Percentiles rank a stretch among this genome's conserved stretches.
Evolutionary conservation across 2,888 invertebrate genomes (phyloP).

Genomic region (Dasypolia templi): DNA sequence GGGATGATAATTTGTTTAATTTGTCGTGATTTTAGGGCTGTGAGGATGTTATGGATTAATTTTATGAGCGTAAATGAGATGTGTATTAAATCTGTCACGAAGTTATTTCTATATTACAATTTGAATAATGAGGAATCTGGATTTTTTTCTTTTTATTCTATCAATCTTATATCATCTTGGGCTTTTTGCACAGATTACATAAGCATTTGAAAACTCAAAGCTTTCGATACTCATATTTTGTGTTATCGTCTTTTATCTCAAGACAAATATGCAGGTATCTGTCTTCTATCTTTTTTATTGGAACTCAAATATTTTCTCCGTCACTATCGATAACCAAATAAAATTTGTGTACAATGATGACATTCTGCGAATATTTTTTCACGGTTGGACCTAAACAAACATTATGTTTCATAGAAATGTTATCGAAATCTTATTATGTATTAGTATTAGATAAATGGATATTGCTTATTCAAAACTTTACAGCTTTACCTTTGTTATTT

Average conservation of each 20-base stretch:
- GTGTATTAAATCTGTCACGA: conserved; percentile 6
- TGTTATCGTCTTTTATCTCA: conserved; percentile 20
- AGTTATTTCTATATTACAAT: neutral
- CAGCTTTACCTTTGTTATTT: neutral
- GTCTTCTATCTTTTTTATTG: conserved; percentile 46
- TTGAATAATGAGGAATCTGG: neutral
- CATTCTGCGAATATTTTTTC: conserved; percentile 73
- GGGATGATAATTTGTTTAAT: conserved; percentile 76
- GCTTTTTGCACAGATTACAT: neutral
- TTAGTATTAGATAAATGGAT: conserved; percentile 41
- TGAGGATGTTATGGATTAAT: conserved; percentile 73
- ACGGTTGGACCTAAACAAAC: conserved; percentile 76
- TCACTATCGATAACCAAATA: conserved; percentile 69
- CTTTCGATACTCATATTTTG: conserved; percentile 5
- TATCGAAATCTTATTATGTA: conserved; percentile 34
- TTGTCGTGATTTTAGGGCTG: conserved; percentile 67
- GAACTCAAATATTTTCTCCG: conserved; percentile 56
- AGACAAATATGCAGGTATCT: conserved; percentile 42
- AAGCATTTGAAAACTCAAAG: neutral
- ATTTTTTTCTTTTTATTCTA: neutral
- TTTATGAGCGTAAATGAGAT: conserved; percentile 34
- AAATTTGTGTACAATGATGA: conserved; percentile 77
- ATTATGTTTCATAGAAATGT: conserved; percentile 43
- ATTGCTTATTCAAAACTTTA: neutral
- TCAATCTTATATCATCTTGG: neutral